These are phyloP conservation scores for Scylla paramamosain DNA, from an alignment of 1,140 invertebrate species.

Conservation along the genomic window DNA sequence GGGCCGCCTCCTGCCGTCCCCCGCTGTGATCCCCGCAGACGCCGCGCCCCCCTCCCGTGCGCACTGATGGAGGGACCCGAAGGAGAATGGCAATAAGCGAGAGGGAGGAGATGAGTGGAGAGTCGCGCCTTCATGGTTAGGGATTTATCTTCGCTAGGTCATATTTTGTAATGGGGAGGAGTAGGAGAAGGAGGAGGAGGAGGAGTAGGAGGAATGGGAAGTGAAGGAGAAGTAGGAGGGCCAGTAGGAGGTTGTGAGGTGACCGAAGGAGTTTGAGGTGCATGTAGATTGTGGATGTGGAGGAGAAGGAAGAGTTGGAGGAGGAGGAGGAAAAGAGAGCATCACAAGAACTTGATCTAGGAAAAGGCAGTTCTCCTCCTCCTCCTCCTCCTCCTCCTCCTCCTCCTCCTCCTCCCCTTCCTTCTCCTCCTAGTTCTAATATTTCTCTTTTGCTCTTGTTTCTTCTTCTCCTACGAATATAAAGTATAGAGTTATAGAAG, in stretches of 20 bases:
- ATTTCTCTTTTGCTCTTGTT: not conserved
- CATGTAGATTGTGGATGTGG: too few relatives aligned
- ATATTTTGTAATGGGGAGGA: constrained; percentile 65
- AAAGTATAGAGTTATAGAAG: too few relatives aligned
- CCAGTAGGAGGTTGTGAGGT: not conserved
- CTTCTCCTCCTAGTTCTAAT: not conserved
- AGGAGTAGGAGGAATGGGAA: not conserved
- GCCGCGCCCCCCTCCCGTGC: constrained; percentile 32
- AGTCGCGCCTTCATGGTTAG: constrained; percentile 24
- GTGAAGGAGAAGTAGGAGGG: not conserved
- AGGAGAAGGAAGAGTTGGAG: not conserved
- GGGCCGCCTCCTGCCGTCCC: not conserved
- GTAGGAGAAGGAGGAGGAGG: not conserved
- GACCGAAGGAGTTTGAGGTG: too few relatives aligned
- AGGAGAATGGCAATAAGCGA: constrained; percentile 54
- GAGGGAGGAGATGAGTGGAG: constrained; percentile 32
- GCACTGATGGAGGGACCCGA: constrained; percentile 49
- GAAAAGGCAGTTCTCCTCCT: too few relatives aligned
- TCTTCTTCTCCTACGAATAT: not conserved
- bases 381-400: not conserved
- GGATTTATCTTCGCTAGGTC: constrained; percentile 49
- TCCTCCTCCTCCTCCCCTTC: not conserved
- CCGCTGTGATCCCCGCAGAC: constrained; percentile 30
- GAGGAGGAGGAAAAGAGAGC: not conserved
- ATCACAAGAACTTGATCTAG: too few relatives aligned